Evolutionary conservation across 2,888 invertebrate genomes (phyloP), one percentile per base, ranked within the genome.

Genomic region (Parnassius mnemosyne): DNA sequence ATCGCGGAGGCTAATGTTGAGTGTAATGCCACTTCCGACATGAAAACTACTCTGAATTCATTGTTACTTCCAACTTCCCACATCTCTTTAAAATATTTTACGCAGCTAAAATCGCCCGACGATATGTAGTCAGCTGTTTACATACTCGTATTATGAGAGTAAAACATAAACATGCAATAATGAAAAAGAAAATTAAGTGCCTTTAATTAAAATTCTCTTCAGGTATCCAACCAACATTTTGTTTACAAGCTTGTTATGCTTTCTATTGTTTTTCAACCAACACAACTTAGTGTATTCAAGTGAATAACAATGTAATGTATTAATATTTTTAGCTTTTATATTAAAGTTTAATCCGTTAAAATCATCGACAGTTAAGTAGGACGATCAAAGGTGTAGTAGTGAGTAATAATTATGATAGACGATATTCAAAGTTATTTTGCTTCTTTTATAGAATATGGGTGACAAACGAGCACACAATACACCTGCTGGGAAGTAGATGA

Each of bases 21-120:
- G 81, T 85, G 86, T 89, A 87, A 89, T 86, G 77, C 84, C 75
- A 81, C 84, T 89, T 89, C 89, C 89, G 89, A 88, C 89, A 87
- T 84, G 85, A 85, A 87, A 86, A 85, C 86, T 81, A 81, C 79
- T 85, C 80, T 67, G 72, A 80, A 79, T 79, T 80, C 79, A 81
- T 85, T 84, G 81, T 85, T 79, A 77, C 75, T 71, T 67, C 71
- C 70, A 74, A 72, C 65, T 47, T 53, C 47, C 42, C 50, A 55
- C 62, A 58, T 51, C 59, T 62, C 74, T 78, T 80, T 79, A 77
- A 77, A 79, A 74, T 74, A 77, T 74, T 77, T 72, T 74, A 72
- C 74, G 72, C 72, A 74, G 69, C 70, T 74, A 78, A 77, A 76
- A 70, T 53, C 49, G 54, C 41, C 42, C 49, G 43, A 52, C 51